A percentile compares a stretch with the other conserved stretches of the same genome.
Evolutionary conservation across 2,113 vertebrate genomes (phyloP).

Genomic region (Ceratotherium simum): DNA sequence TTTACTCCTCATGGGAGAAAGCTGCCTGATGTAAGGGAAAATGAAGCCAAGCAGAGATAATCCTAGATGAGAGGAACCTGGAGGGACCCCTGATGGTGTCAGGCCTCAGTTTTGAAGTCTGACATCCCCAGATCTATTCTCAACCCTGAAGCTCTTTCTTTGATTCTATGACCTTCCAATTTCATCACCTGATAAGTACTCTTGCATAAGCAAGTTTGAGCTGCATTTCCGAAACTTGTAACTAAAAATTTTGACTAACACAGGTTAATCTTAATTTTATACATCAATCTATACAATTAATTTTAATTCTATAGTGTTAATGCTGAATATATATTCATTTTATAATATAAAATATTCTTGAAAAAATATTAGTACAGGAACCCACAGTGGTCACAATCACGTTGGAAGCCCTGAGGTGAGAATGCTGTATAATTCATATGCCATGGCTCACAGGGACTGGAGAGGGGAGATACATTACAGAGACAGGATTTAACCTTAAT

Average conservation of each 20-base stretch:
- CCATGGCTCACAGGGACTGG: neutral
- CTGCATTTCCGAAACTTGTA: neutral
- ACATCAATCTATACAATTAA: neutral
- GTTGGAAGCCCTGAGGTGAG: neutral
- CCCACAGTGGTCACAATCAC: neutral
- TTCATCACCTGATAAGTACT: neutral
- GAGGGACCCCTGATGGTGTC: accelerated
- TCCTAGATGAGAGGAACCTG: neutral
- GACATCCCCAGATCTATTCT: neutral
- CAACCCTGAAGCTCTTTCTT: neutral
- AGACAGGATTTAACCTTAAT: neutral
- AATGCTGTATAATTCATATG: neutral
- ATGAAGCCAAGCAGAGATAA: neutral
- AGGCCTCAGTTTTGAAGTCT: neutral
- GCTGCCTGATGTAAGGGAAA: neutral
- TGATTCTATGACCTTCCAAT: neutral
- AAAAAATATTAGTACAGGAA: neutral
- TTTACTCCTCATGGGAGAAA: neutral
- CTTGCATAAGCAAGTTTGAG: neutral
- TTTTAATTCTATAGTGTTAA: neutral
- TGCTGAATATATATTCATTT: neutral
- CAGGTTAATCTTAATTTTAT: neutral
- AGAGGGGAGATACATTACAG: neutral
- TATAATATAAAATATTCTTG: neutral
- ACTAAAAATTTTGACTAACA: neutral